Base-by-base conservation (phyloP, 2,113 vertebrate genomes). In the Pomatorhinus ruficollis region DNA sequence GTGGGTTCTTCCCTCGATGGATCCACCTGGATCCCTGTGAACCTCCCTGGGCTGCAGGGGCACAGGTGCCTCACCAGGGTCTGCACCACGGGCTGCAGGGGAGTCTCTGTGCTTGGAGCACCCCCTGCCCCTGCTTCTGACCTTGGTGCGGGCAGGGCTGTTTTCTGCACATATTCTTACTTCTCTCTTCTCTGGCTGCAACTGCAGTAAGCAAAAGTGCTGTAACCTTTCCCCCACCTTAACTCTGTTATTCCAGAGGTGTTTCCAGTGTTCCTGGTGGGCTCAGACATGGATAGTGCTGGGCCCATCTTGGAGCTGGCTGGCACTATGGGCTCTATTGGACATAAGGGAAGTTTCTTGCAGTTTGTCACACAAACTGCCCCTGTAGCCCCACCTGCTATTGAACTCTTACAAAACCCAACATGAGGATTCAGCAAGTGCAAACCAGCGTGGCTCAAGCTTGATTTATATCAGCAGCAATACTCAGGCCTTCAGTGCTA, bases 291-390 rank as follows among this genome's bases (percentile, higher is more conserved):
- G 5, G 12, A 9, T 12, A 13, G 27, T 19, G 10, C 31, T 12
- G 27, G 31, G 15, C 7, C 18, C 25, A 17, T 50, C 68, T 37
- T 16, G 33, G 37, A 39, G 10, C 45, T 28, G 30, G 7, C 52
- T 59, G 45, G 8, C 10, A 21, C 37, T 17, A 8, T 1, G 3
- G 11, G 33, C 5, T 74, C 23, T 52, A 0, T 2, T 66, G 28
- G 39, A 75, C 39, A 25, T 2, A 12, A 11, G 28, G n/a, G 16
- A 30, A 52, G 7, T 11, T 30, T 60, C 28, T 40, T 30, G 33
- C 28, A 52, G 45, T 6, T 66, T 66, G 33, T 60, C 33, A 59
- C 15, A 30, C 8, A 52, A 52, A 39, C 45, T 37, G 14, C 12
- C 5, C 10, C 15, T 28, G 19, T 14, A 24, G 12, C 52, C 33